Conservation (phyloP, 2,888 invertebrate genomes). For the Drosophila atripex region DNA sequence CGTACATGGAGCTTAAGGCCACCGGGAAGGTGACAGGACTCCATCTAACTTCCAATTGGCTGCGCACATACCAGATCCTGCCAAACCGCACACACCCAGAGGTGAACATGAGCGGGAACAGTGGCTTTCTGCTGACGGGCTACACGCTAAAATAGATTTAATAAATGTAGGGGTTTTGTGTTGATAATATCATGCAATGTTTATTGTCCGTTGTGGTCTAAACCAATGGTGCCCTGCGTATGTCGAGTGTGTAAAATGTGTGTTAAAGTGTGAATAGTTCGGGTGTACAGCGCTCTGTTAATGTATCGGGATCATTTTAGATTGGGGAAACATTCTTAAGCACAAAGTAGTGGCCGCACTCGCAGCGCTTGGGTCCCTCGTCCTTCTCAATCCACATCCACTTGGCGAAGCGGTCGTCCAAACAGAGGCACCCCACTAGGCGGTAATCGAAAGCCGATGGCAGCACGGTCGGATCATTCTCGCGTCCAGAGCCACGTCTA, state of each 20-base stretch:
- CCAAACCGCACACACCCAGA: slow-evolving; percentile 97
- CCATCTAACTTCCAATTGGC: slow-evolving; percentile 93
- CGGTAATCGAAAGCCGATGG: slow-evolving; percentile 95
- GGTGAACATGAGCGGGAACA: slow-evolving; percentile 93
- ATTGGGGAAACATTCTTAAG: slow-evolving; percentile 89
- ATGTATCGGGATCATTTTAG: slow-evolving; percentile 79
- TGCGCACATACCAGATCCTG: slow-evolving; percentile 95
- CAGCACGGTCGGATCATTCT: slow-evolving; percentile 92
- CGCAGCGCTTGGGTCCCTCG: slow-evolving; percentile 92
- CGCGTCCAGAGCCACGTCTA: slow-evolving; percentile 91
- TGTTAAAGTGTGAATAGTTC: slow-evolving; percentile 2
- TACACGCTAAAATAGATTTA: slow-evolving; percentile 80
- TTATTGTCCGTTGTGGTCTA: slow-evolving; percentile 17
- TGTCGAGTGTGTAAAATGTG: slow-evolving; percentile 4
- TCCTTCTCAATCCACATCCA: slow-evolving; percentile 98
- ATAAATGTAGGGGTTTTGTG: slow-evolving; percentile 15
- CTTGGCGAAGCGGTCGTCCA: slow-evolving; percentile 93
- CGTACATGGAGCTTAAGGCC: slow-evolving; percentile 91
- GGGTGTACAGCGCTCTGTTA: slow-evolving; percentile 13
- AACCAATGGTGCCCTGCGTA: background rate
- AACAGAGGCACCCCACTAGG: slow-evolving; percentile 97
- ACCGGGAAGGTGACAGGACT: slow-evolving; percentile 89
- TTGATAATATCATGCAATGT: slow-evolving; percentile 64
- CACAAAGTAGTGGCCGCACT: slow-evolving; percentile 98
- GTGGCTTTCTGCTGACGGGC: slow-evolving; percentile 94